Evolutionary conservation across 1,140 invertebrate genomes (phyloP), one percentile per base, ranked within the genome.

Genomic region (Cherax destructor): DNA sequence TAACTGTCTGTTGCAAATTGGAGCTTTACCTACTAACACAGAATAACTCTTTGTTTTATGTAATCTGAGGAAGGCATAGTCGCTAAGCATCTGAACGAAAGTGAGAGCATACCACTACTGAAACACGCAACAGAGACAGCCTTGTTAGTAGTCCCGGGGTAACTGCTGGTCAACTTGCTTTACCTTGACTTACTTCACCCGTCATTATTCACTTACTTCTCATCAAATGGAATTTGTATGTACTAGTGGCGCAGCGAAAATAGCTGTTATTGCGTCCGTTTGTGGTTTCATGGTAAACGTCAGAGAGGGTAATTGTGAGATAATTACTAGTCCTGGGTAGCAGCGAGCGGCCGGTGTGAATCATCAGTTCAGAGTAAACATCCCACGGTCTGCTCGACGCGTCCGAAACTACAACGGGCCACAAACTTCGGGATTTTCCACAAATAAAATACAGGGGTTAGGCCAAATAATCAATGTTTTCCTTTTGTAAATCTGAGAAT

Each of bases 321-420:
- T 74, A 74, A 74, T 74, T 74, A 74, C 69, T 6, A 5, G n/a
- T 6, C n/a, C 2, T 10, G n/a, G 69, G 69, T 7, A 30, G 13
- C n/a, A 74, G 21, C 6, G 69, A 30, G 69, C 69, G n/a, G 21
- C n/a, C n/a, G 69, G 69, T n/a, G 24, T 74, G 69, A 74, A 74
- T 74, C 69, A 74, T 24, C 69, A 74, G 69, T 30, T 74, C n/a
- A 74, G 7, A 30, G 24, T 74, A 74, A 74, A 74, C 69, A 74
- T 74, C 69, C 11, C 69, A 30, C 24, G n/a, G 69, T 74, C 6
- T 74, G 69, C n/a, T 30, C n/a, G n/a, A 74, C 69, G 13, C 11
- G 69, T 74, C 69, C 69, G 69, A 74, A 74, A 30, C 69, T 74
- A 74, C n/a, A 59, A 21, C 11, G n/a, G 6, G 6, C 24, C 69